A percentile compares a stretch with the other conserved stretches of the same genome.
phyloP scores from a whole-genome alignment of 2,797 vertebrate genomes.

The Xyrichtys novacula region DNA sequence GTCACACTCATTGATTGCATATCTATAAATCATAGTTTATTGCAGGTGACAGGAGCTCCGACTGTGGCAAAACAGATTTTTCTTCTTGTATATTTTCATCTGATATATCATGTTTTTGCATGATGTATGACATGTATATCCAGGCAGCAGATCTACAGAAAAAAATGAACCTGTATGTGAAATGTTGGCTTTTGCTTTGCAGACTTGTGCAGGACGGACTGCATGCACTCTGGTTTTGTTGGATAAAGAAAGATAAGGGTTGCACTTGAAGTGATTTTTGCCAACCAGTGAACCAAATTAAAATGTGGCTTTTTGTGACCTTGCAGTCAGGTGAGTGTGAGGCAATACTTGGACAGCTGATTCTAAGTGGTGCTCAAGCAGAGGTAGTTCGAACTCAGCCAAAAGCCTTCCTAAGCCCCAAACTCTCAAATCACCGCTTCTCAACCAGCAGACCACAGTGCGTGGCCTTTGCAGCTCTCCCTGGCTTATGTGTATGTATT shows the following conservation, averaged over 20 bases:
- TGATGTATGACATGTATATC: slow-evolving; percentile 7
- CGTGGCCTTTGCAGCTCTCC: slow-evolving; percentile 61
- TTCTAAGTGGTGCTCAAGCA: slow-evolving; percentile 54
- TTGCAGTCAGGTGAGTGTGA: slow-evolving; percentile 68
- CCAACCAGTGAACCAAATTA: slow-evolving; percentile 55
- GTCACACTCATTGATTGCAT: slow-evolving; percentile 31
- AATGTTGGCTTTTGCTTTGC: slow-evolving; percentile 23
- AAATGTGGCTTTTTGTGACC: slow-evolving; percentile 65
- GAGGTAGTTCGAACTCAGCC: slow-evolving; percentile 64
- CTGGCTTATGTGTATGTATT: slow-evolving; percentile 75
- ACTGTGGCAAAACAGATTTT: slow-evolving; percentile 22
- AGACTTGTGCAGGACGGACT: slow-evolving; percentile 27
- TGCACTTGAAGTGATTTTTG: slow-evolving; percentile 53
- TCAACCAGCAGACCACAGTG: slow-evolving; percentile 70
- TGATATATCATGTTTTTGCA: slow-evolving; percentile 30
- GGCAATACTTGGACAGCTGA: slow-evolving; percentile 61
- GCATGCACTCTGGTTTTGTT: not conserved
- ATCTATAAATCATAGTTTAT: slow-evolving; percentile 62
- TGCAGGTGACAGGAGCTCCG: slow-evolving; percentile 26
- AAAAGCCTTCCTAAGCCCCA: slow-evolving; percentile 71
- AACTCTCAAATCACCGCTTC: slow-evolving; percentile 69
- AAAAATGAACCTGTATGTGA: slow-evolving; percentile 32
- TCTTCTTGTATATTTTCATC: slow-evolving; percentile 32
- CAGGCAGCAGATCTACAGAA: slow-evolving; percentile 20
- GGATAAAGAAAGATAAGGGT: slow-evolving; percentile 62